Conservation (phyloP, 2,797 vertebrate genomes). For the Heliangelus exortis region DNA sequence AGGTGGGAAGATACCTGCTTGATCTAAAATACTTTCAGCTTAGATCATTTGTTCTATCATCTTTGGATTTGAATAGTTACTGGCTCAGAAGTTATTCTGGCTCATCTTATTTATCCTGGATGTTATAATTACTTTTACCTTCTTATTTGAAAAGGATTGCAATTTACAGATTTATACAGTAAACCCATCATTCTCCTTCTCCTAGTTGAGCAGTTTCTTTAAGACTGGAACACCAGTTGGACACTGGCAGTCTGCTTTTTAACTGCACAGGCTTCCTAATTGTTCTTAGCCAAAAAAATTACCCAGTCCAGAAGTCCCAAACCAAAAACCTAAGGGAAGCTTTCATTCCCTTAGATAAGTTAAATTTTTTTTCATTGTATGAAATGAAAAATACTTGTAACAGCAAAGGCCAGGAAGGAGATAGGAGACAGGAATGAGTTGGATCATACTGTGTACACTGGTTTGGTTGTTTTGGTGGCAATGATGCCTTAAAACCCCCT, state of each 20-base stretch:
- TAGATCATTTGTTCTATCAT: not conserved
- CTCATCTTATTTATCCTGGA: not conserved
- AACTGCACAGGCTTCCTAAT: not conserved
- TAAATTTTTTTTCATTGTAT: not conserved
- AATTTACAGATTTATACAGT: not conserved
- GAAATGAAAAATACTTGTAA: not conserved
- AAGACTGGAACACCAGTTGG: not conserved
- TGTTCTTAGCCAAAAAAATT: rapidly evolving
- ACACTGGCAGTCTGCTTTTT: not conserved
- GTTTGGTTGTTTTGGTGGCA: too few relatives aligned
- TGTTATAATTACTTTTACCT: not conserved
- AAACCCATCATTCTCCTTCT: not conserved
- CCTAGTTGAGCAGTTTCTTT: not conserved
- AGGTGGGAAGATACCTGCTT: not conserved
- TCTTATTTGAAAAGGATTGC: not conserved
- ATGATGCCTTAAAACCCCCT: not conserved
- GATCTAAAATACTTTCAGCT: not conserved
- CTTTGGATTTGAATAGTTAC: not conserved
- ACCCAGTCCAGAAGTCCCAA: not conserved
- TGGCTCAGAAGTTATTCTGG: not conserved
- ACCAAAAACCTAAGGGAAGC: rapidly evolving
- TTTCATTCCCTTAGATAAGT: not conserved
- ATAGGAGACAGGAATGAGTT: not conserved
- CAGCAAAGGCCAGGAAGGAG: not conserved
- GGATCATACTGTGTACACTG: rapidly evolving